Evolutionary conservation across 2,797 vertebrate genomes (phyloP).

Genomic region (Argya squamiceps): DNA sequence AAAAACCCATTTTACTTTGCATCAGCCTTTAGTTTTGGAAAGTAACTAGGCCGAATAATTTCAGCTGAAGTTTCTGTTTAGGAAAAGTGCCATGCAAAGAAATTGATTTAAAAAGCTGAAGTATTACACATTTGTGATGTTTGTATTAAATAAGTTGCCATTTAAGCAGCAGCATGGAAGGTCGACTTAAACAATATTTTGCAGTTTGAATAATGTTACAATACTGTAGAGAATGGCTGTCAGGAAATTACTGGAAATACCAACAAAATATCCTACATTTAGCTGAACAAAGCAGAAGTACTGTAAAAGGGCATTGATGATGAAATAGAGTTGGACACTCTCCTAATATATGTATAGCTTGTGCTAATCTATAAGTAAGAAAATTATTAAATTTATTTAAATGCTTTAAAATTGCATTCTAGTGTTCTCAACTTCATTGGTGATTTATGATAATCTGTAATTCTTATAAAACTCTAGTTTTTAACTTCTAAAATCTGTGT

Average conservation of each 20-base stretch:
- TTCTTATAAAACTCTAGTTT: not conserved
- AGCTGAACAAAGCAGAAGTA: not conserved
- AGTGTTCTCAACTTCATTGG: not conserved
- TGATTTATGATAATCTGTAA: not conserved
- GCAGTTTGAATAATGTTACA: not conserved
- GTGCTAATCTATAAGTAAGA: not conserved
- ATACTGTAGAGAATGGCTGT: not conserved
- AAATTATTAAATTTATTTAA: not conserved
- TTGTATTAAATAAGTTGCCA: not conserved
- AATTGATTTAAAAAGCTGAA: not conserved
- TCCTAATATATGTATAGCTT: not conserved
- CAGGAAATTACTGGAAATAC: not conserved
- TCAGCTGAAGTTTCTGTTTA: not conserved
- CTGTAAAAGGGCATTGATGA: not conserved
- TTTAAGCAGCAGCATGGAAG: not conserved
- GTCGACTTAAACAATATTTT: not conserved
- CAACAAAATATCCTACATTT: not conserved
- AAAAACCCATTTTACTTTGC: not conserved
- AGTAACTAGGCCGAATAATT: not conserved
- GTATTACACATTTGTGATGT: not conserved
- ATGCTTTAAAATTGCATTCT: not conserved
- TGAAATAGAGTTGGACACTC: not conserved
- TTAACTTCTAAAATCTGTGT: not conserved
- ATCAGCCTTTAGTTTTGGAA: not conserved
- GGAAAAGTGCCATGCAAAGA: not conserved